phyloP scores from a whole-genome alignment of 2,113 vertebrate species.

The Dicrurus megarhynchus region DNA sequence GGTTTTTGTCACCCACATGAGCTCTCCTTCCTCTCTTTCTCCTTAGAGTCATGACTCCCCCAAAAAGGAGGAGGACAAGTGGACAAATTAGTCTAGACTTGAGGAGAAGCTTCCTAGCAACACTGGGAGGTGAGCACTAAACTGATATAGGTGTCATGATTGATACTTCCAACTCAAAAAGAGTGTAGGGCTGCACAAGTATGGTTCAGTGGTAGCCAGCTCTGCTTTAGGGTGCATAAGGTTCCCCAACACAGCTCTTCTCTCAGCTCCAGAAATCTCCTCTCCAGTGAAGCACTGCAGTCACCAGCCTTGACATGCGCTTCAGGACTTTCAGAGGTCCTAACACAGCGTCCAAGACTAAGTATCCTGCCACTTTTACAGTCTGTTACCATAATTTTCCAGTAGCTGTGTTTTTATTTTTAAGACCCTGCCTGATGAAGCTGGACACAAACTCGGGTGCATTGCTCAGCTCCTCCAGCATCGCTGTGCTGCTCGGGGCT shows the following conservation, averaged over 20 bases:
- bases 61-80: background rate
- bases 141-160: background rate
- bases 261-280: background rate
- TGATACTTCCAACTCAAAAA: background rate
- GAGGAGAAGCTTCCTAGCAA: background rate
- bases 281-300: background rate
- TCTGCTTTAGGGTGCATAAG: background rate
- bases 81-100: background rate
- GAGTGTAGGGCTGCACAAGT: background rate
- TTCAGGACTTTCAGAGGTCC: background rate
- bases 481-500: fast-evolving
- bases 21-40: background rate
- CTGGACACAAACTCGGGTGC: background rate
- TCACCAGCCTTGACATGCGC: background rate
- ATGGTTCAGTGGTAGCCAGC: background rate
- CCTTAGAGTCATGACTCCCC: background rate
- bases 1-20: background rate
- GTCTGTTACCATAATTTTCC: background rate
- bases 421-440: background rate
- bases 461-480: background rate
- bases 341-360: fast-evolving
- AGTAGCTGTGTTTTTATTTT: background rate
- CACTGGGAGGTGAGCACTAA: background rate
- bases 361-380: background rate
- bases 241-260: background rate